Evolutionary conservation across 2,113 vertebrate genomes (phyloP), one percentile per base, ranked within the genome.

Genomic region (Cheirogaleus medius): DNA sequence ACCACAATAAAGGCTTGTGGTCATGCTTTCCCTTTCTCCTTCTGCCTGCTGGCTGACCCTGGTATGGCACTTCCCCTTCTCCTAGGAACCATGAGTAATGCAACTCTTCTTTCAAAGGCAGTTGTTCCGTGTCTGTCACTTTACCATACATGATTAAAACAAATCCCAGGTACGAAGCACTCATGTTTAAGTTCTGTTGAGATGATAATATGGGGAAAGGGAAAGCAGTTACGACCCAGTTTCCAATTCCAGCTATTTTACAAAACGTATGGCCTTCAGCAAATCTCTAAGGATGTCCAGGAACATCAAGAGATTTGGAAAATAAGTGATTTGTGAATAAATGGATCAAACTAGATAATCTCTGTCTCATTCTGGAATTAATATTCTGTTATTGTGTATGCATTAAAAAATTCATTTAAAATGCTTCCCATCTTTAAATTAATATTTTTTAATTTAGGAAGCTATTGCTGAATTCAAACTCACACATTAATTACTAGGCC

Each of bases 361-460:
- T 96, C 49, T 73, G 20, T 23, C 54, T 77, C 20, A 71, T 78
- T 68, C 56, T 21, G 42, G 32, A 58, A 3, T 23, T 66, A 69
- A n/a, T 66, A 87, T 92, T 78, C 74, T 86, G 29, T 42, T 63
- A 73, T 32, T 56, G 77, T 18, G 2, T 71, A 23, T 73, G 5
- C 3, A 34, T 87, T 56, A 85, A 83, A 83, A 47, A 34, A 20
- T 66, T 87, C 47, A 88, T 32, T 44, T 80, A 49, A 86, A 89
- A 87, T 60, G 10, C 25, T 73, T 91, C n/a, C 21, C n/a, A 66
- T n/a, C 32, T 81, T 74, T 88, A 91, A 91, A 63, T 63, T 68
- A 89, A 49, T 90, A 58, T 66, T 78, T 68, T 82, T 73, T 58
- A n/a, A 69, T 93, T 94, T 66, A 92, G 68, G 76, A 91, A 11